A percentile compares a stretch with the other conserved stretches of the same genome.
Conservation (phyloP, 2,888 invertebrate species). For the Lasius platythorax region DNA sequence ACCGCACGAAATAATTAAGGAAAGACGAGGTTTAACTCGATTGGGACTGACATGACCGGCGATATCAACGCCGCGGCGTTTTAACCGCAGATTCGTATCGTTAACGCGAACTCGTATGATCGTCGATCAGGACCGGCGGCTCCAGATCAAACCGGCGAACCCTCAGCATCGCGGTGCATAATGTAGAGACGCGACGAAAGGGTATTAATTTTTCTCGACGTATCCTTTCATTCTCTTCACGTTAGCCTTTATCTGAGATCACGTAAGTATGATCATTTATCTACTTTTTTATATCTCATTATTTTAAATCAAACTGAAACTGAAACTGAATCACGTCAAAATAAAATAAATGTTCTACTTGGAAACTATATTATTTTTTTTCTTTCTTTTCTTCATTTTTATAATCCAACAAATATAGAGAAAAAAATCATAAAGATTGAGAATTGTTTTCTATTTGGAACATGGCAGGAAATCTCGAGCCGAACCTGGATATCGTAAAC, state of each 20-base stretch:
- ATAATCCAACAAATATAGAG: neutral
- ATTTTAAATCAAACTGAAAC: neutral
- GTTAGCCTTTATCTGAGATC: neutral
- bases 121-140: slow-evolving; percentile 33
- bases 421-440: neutral
- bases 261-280: neutral
- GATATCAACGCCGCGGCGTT: slow-evolving; percentile 70
- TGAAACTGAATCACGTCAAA: too few species aligned
- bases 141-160: slow-evolving; percentile 74
- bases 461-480: slow-evolving; percentile 29
- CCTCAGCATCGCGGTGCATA: neutral
- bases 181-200: neutral
- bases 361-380: neutral
- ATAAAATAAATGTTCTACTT: neutral
- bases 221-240: neutral
- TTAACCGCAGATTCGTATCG: slow-evolving; percentile 71
- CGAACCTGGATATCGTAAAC: slow-evolving; percentile 63
- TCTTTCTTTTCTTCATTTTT: neutral
- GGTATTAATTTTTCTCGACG: neutral
- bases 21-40: slow-evolving; percentile 74
- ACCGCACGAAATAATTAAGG: slow-evolving; percentile 78
- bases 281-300: neutral
- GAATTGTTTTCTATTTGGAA: neutral
- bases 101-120: slow-evolving; percentile 36
- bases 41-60: slow-evolving; percentile 59